phyloP scores from a whole-genome alignment of 2,797 vertebrate species.

The Sebastes cheni region DNA sequence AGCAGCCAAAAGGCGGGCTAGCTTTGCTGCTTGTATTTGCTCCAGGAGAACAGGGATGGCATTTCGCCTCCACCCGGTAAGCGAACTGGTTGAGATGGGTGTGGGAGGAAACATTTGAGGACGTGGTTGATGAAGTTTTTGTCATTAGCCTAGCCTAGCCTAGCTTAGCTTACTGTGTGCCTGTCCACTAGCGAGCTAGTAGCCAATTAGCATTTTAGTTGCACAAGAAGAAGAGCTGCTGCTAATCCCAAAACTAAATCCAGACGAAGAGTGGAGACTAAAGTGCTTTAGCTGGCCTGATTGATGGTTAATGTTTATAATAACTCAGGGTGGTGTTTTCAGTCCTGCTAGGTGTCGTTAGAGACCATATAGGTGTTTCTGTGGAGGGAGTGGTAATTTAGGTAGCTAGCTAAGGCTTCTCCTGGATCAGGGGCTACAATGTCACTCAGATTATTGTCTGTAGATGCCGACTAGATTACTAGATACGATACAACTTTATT shows the following conservation, averaged over 20 bases:
- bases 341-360: constrained; percentile 37
- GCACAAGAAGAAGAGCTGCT: constrained; percentile 33
- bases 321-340: constrained; percentile 40
- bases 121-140: constrained; percentile 66
- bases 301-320: not conserved
- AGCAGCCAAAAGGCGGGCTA: constrained; percentile 8
- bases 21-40: constrained; percentile 19
- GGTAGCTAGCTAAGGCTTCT: constrained; percentile 38
- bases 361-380: constrained; percentile 42
- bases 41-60: constrained; percentile 58
- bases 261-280: not conserved
- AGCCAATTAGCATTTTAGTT: constrained; percentile 70
- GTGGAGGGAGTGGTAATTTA: constrained; percentile 54
- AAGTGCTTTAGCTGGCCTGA: not conserved
- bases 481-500: too few species aligned
- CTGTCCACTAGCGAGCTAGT: constrained; percentile 54
- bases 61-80: constrained; percentile 49
- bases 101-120: constrained; percentile 39
- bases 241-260: constrained; percentile 47
- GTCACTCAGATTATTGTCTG: constrained; percentile 34
- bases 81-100: constrained; percentile 54
- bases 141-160: constrained; percentile 74
- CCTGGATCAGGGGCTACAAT: constrained; percentile 50
- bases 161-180: constrained; percentile 47
- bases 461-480: constrained; percentile 11